phyloP scores from a whole-genome alignment of 2,113 vertebrate genomes.

The Lophius piscatorius region DNA sequence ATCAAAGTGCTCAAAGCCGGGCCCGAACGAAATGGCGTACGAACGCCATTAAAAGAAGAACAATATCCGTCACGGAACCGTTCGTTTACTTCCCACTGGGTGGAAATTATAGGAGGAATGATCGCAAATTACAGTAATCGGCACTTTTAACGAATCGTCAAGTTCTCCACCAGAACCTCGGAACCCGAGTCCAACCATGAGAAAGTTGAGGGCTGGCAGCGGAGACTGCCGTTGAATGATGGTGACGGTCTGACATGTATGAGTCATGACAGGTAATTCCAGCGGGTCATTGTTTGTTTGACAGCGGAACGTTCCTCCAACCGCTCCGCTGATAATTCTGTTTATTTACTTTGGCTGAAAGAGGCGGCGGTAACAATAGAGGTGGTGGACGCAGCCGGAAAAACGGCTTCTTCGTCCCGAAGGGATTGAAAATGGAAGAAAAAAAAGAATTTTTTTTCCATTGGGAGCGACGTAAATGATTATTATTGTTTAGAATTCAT shows the following conservation, averaged over 20 bases:
- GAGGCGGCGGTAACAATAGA: conserved; percentile 42
- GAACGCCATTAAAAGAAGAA: neutral
- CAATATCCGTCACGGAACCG: conserved; percentile 5
- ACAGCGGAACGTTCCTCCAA: conserved; percentile 47
- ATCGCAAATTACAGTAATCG: conserved; percentile 60
- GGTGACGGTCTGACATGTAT: conserved; percentile 32
- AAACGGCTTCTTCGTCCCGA: conserved; percentile 20
- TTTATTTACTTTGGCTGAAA: conserved; percentile 63
- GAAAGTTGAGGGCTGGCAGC: conserved; percentile 14
- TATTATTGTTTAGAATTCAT: no score
- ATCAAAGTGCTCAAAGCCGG: conserved; percentile 17
- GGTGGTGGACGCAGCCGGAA: conserved; percentile 5
- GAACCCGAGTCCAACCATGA: conserved; percentile 33
- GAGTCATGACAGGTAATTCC: conserved; percentile 66
- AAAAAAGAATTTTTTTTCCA: neutral
- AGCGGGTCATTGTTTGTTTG: conserved; percentile 58
- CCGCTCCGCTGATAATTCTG: conserved; percentile 54
- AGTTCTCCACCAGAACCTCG: conserved; percentile 33
- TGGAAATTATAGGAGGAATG: conserved; percentile 44
- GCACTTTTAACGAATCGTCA: conserved; percentile 42
- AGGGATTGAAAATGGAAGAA: neutral
- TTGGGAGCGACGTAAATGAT: no score
- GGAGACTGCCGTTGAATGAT: conserved; percentile 13
- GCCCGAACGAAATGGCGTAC: conserved; percentile 4
- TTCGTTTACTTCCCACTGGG: conserved; percentile 23